These are phyloP conservation scores for Rattus rattus DNA, from an alignment of 2,113 vertebrate species.

Conservation along the genomic window DNA sequence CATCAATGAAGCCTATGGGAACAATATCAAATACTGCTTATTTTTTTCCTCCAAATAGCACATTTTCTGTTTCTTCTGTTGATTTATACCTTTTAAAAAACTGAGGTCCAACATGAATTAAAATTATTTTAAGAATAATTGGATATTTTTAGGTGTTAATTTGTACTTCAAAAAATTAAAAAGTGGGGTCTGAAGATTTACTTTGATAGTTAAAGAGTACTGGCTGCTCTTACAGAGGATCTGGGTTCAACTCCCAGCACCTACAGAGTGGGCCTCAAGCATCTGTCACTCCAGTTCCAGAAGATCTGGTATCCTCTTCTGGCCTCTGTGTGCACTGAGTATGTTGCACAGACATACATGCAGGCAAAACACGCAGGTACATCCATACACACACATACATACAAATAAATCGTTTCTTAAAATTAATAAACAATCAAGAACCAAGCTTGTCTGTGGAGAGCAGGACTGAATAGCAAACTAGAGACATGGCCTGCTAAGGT, in stretches of 20 bases:
- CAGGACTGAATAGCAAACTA: rapidly evolving
- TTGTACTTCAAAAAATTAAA: not conserved
- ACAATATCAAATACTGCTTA: not conserved
- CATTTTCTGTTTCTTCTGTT: not conserved
- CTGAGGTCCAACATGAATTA: not conserved
- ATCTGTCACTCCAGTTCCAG: not conserved
- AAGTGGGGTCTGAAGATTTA: not conserved
- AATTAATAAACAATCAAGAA: not conserved
- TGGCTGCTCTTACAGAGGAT: not conserved
- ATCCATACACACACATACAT: not conserved
- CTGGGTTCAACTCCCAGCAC: not conserved
- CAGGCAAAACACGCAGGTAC: not conserved
- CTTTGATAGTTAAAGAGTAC: not conserved
- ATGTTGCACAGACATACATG: not conserved
- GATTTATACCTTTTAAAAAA: not conserved
- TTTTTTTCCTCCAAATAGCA: not conserved
- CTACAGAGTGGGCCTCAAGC: not conserved
- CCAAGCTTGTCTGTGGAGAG: not conserved
- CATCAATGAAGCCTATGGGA: too few species aligned
- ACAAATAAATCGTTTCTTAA: not conserved
- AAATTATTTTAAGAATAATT: not conserved
- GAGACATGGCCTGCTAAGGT: not conserved
- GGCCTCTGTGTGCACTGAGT: not conserved
- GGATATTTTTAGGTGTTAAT: not conserved
- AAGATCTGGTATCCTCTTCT: not conserved